Conservation (phyloP, 2,113 vertebrate species). For the Galeopterus variegatus region DNA sequence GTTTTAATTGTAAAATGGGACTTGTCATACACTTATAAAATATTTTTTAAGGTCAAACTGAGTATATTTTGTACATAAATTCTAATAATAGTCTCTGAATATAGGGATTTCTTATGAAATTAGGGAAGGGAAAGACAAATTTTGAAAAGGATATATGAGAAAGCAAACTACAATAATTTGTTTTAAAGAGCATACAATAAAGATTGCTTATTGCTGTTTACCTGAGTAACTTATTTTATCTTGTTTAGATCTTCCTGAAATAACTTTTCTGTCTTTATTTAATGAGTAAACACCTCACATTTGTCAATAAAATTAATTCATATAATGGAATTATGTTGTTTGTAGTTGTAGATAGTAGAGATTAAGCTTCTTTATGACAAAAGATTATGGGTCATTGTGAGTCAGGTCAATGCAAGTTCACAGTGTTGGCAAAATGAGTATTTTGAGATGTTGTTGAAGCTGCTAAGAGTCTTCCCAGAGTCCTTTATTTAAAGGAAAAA, state of each 20-base stretch:
- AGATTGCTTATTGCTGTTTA: neutral
- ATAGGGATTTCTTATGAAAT: conserved; percentile 35
- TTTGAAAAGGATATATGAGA: conserved; percentile 49
- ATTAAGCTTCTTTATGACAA: conserved; percentile 62
- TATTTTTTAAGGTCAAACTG: conserved; percentile 25
- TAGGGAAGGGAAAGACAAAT: neutral
- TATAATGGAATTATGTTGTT: conserved; percentile 49
- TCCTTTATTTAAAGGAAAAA: conserved; percentile 78
- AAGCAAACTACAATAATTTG: conserved; percentile 43
- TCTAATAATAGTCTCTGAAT: neutral
- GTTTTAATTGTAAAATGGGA: conserved; percentile 42
- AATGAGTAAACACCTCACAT: conserved; percentile 45
- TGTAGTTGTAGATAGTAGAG: conserved; percentile 17
- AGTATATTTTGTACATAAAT: conserved; percentile 41
- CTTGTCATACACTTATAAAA: conserved; percentile 36
- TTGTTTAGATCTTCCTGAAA: conserved; percentile 34
- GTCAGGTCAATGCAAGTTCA: conserved; percentile 69
- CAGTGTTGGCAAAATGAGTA: conserved; percentile 62
- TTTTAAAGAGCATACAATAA: conserved; percentile 43
- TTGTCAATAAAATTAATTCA: conserved; percentile 64
- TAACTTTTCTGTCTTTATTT: conserved; percentile 26
- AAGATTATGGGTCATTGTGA: conserved; percentile 61
- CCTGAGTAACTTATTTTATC: conserved; percentile 36
- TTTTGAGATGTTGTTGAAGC: conserved; percentile 69
- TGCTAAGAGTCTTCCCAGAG: conserved; percentile 63